phyloP scores from a whole-genome alignment of 1,140 invertebrate genomes.

The Zaprionus tsacasi region DNA sequence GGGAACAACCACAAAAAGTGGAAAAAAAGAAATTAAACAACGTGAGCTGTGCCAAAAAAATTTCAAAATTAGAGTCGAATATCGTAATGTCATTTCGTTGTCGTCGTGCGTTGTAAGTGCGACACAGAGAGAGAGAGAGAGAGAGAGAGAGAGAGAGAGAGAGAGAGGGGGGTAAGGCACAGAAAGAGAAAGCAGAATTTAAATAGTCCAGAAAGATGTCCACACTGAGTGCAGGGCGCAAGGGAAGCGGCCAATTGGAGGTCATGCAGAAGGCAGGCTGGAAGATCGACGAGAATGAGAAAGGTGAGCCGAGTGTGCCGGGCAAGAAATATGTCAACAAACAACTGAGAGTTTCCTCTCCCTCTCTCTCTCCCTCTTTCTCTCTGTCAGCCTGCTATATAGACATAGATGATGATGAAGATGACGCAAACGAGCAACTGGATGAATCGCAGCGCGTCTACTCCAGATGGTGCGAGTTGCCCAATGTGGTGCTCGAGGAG shows the following conservation, averaged over 20 bases:
- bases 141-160: constrained; percentile 25
- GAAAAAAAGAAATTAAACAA: constrained; percentile 28
- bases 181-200: constrained; percentile 9
- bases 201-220: constrained; percentile 38
- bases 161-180: too few species aligned
- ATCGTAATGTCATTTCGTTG: constrained; percentile 47
- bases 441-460: constrained; percentile 83
- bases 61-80: constrained; percentile 79
- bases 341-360: not conserved
- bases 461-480: constrained; percentile 89
- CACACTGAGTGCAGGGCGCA: constrained; percentile 39
- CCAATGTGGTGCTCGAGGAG: constrained; percentile 91
- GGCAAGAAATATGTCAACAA: constrained; percentile 30
- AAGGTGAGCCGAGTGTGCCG: constrained; percentile 78
- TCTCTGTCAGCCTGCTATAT: constrained; percentile 86
- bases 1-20: constrained; percentile 29
- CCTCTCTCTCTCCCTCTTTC: not conserved
- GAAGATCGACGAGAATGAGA: constrained; percentile 86
- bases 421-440: constrained; percentile 68
- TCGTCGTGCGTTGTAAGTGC: constrained; percentile 55
- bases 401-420: constrained; percentile 85
- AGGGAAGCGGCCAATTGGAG: constrained; percentile 55
- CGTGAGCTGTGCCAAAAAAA: constrained; percentile 72
- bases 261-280: constrained; percentile 85
- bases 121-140: constrained; percentile 22